Evolutionary conservation across 2,888 invertebrate genomes (phyloP).

Genomic region (Mylabris sibirica): DNA sequence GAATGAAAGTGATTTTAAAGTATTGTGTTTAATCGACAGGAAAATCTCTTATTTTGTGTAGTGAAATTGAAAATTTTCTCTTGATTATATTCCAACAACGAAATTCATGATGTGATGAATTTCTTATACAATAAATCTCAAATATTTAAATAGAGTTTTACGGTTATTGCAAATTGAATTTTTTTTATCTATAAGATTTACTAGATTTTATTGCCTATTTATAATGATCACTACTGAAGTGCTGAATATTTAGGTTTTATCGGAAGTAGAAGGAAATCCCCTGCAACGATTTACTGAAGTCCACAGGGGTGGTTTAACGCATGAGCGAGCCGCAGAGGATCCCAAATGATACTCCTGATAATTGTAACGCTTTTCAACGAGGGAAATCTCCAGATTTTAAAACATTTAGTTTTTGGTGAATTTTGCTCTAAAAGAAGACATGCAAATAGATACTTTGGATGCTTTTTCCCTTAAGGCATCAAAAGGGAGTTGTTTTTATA

Average conservation of each 20-base stretch:
- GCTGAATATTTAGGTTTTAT: not conserved
- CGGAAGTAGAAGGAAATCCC: not conserved
- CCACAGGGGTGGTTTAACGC: too few species aligned
- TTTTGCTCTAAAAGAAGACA: too few species aligned
- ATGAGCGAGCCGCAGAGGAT: too few species aligned
- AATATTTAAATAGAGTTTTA: not conserved
- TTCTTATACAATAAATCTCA: not conserved
- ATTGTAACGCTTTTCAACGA: too few species aligned
- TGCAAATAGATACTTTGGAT: too few species aligned
- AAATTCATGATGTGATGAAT: not conserved
- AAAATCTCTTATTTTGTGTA: conserved; percentile 25
- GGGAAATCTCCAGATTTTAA: too few species aligned
- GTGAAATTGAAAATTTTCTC: not conserved
- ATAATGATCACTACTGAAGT: not conserved
- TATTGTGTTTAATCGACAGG: conserved; percentile 33
- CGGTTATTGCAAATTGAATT: conserved; percentile 5
- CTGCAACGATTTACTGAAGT: too few species aligned
- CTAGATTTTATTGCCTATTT: not conserved
- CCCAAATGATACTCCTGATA: too few species aligned
- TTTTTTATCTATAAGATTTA: not conserved
- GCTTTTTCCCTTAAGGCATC: too few species aligned
- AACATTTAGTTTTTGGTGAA: too few species aligned
- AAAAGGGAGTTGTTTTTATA: too few species aligned
- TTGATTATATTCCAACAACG: not conserved
- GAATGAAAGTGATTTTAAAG: not conserved